phyloP scores from a whole-genome alignment of 2,113 vertebrate species.

The Proteles cristata region DNA sequence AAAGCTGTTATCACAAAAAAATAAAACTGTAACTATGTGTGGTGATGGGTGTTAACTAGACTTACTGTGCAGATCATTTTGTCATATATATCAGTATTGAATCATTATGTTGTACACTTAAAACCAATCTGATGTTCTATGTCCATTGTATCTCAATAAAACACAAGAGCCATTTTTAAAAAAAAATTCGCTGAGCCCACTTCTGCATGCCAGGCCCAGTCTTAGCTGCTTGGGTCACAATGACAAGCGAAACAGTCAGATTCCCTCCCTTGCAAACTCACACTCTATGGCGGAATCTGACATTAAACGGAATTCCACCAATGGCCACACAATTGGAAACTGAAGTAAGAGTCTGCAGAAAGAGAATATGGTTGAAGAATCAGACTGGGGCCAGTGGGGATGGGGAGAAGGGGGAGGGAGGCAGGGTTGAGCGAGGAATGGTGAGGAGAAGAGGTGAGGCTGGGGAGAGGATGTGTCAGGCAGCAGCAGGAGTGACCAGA shows the following conservation, averaged over 20 bases:
- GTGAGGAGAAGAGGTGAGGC: too few species aligned
- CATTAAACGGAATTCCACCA: background rate
- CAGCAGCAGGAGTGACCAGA: background rate
- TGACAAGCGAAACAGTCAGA: background rate
- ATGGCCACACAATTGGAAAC: background rate
- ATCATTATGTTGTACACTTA: background rate
- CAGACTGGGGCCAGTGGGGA: background rate
- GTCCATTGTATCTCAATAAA: background rate
- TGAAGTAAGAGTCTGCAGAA: background rate
- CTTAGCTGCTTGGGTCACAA: background rate
- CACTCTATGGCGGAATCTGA: background rate
- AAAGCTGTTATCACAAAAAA: background rate
- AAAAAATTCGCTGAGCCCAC: background rate
- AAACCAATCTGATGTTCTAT: background rate
- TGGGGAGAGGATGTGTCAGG: background rate
- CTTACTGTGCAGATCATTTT: background rate
- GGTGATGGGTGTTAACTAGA: background rate
- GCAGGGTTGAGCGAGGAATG: background rate
- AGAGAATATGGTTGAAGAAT: background rate
- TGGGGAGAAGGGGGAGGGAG: background rate
- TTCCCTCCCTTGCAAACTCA: background rate
- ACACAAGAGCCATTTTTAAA: background rate
- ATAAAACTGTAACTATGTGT: background rate
- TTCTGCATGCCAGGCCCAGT: background rate
- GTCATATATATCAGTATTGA: background rate